phyloP scores from a whole-genome alignment of 2,888 invertebrate species.

The Alcis repandata region DNA sequence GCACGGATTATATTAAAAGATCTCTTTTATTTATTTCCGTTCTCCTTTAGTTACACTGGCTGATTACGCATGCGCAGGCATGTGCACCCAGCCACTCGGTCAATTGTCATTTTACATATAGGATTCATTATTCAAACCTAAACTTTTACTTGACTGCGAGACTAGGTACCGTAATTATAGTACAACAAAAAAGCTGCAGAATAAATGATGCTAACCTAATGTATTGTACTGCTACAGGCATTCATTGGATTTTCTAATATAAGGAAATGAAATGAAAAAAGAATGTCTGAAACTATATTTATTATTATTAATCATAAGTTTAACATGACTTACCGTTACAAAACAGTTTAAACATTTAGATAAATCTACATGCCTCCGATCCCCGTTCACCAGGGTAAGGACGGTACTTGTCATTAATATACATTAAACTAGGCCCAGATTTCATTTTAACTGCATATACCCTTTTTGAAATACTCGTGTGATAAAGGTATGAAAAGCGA shows the following conservation, averaged over 20 bases:
- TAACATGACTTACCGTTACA: slow-evolving; percentile 85
- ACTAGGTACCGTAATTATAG: too few relatives aligned
- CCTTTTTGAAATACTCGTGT: slow-evolving; percentile 2
- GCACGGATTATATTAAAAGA: slow-evolving; percentile 21
- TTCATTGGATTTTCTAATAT: background rate
- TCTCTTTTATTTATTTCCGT: slow-evolving; percentile 9
- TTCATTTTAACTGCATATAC: slow-evolving; percentile 47
- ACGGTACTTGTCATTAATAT: slow-evolving; percentile 82
- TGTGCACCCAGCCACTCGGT: too few relatives aligned
- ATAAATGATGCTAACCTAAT: too few relatives aligned
- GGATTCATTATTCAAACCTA: too few relatives aligned
- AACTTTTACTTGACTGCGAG: too few relatives aligned
- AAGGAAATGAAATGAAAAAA: slow-evolving; percentile 52
- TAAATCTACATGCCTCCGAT: slow-evolving; percentile 79
- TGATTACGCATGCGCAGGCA: background rate
- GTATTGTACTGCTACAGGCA: too few relatives aligned
- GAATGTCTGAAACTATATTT: slow-evolving; percentile 81
- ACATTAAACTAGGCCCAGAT: slow-evolving; percentile 84
- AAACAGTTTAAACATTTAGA: slow-evolving; percentile 83
- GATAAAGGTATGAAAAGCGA: background rate
- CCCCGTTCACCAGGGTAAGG: slow-evolving; percentile 83
- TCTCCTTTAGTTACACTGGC: background rate
- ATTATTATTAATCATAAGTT: slow-evolving; percentile 85
- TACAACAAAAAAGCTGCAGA: too few relatives aligned
- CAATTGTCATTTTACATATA: too few relatives aligned